phyloP scores from a whole-genome alignment of 2,113 vertebrate species.

The Plotosus lineatus region DNA sequence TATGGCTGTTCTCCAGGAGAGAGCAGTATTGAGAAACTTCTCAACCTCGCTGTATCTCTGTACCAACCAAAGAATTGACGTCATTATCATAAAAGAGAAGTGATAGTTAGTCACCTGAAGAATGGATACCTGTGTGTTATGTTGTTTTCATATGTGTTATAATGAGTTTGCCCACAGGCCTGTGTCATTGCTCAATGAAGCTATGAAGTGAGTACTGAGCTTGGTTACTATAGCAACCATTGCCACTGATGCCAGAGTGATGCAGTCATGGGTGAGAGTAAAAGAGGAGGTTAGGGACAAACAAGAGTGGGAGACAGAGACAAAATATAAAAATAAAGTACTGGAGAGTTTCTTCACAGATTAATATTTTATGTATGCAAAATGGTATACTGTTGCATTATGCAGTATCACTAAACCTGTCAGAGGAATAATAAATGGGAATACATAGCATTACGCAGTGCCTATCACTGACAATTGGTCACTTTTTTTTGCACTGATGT shows the following conservation, averaged over 20 bases:
- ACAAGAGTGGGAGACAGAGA: slow-evolving; percentile 1
- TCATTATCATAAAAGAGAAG: slow-evolving; percentile 2
- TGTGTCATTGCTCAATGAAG: slow-evolving; percentile 50
- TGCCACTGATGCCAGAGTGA: slow-evolving; percentile 54
- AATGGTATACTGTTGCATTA: background rate
- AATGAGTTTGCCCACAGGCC: slow-evolving; percentile 39
- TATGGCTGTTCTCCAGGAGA: slow-evolving; percentile 37
- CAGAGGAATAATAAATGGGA: background rate
- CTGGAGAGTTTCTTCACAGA: background rate
- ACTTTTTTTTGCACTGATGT: too few relatives aligned
- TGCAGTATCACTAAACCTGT: background rate
- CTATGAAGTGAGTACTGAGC: slow-evolving; percentile 52
- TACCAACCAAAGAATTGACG: slow-evolving; percentile 8
- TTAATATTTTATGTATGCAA: background rate
- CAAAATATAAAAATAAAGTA: background rate
- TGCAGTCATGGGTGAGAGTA: slow-evolving; percentile 40
- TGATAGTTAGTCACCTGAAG: background rate
- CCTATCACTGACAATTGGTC: background rate
- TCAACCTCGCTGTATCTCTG: background rate
- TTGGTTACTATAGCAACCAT: slow-evolving; percentile 64
- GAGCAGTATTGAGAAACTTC: slow-evolving; percentile 39
- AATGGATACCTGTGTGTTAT: background rate
- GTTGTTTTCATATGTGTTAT: background rate
- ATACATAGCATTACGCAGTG: background rate
- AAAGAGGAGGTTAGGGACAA: background rate